A percentile compares a stretch with the other conserved stretches of the same genome.
These are phyloP conservation scores for Alcedo atthis DNA, from an alignment of 2,797 vertebrate genomes.

Conservation along the genomic window DNA sequence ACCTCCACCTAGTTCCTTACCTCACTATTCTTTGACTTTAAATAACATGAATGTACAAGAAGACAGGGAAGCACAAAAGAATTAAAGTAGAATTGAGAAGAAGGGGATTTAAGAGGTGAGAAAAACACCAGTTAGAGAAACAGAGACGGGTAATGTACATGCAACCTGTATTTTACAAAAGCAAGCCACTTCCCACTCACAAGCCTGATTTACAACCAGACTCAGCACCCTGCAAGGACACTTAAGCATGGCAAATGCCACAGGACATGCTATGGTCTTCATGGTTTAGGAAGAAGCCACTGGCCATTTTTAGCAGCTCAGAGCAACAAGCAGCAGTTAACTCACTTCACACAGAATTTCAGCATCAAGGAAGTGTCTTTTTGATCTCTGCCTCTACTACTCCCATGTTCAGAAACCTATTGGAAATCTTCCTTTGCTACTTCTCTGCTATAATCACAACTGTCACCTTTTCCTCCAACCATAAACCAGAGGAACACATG, in stretches of 20 bases:
- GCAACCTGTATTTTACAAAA: background rate
- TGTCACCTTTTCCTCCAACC: background rate
- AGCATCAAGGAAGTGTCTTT: background rate
- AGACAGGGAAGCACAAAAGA: background rate
- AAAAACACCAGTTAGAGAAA: background rate
- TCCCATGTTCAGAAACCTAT: background rate
- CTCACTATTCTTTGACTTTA: background rate
- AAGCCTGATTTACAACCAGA: background rate
- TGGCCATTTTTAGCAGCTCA: background rate
- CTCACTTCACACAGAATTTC: background rate
- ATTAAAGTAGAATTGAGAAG: background rate
- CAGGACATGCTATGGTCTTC: background rate
- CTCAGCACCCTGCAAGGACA: background rate
- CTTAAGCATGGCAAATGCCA: background rate
- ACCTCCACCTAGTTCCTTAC: background rate
- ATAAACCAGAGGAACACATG: background rate
- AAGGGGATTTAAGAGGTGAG: background rate
- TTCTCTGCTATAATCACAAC: background rate
- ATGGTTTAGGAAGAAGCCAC: background rate
- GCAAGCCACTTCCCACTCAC: background rate
- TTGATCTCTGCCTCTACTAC: background rate
- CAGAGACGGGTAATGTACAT: background rate
- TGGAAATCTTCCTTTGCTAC: background rate
- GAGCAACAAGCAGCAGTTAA: background rate
- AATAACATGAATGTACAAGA: background rate